Evolutionary conservation across 92 coral and sea anemone genomes (phyloP).

Genomic region (Diadumene lineata): DNA sequence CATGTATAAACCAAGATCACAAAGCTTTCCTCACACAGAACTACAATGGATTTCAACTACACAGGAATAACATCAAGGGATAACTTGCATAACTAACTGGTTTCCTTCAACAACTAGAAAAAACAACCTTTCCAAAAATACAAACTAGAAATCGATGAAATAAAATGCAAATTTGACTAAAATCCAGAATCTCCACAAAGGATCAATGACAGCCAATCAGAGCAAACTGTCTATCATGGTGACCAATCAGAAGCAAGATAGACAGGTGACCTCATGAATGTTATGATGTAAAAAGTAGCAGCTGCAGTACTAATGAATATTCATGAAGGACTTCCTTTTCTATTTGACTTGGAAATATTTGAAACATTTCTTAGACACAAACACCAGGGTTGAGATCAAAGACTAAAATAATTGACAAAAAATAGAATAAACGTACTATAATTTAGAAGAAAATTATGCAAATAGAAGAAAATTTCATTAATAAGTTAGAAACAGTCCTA

Average conservation of each 20-base stretch:
- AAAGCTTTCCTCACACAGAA: not conserved
- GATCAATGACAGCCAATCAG: slow-evolving; percentile 68
- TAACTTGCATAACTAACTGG: slow-evolving; percentile 66
- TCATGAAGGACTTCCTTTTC: slow-evolving; percentile 39
- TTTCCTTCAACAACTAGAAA: slow-evolving; percentile 30
- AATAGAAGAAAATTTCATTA: too few relatives aligned
- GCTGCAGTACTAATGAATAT: slow-evolving; percentile 81
- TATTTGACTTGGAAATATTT: slow-evolving; percentile 66
- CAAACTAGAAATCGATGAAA: slow-evolving; percentile 27
- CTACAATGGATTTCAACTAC: not conserved
- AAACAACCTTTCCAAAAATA: slow-evolving; percentile 33
- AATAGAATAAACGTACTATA: not conserved
- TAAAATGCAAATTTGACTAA: slow-evolving; percentile 77
- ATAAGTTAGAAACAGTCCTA: too few relatives aligned
- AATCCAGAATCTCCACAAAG: slow-evolving; percentile 53
- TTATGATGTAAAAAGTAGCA: slow-evolving; percentile 67
- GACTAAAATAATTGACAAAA: not conserved
- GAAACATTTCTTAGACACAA: not conserved
- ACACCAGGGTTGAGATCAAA: not conserved
- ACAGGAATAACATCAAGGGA: not conserved
- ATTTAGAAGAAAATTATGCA: not conserved
- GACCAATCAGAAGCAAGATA: slow-evolving; percentile 70
- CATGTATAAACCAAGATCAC: not conserved
- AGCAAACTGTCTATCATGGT: slow-evolving; percentile 14
- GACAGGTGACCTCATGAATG: slow-evolving; percentile 79